phyloP scores from a whole-genome alignment of 2,888 invertebrate species.

The Chrysolina oricalcia region DNA sequence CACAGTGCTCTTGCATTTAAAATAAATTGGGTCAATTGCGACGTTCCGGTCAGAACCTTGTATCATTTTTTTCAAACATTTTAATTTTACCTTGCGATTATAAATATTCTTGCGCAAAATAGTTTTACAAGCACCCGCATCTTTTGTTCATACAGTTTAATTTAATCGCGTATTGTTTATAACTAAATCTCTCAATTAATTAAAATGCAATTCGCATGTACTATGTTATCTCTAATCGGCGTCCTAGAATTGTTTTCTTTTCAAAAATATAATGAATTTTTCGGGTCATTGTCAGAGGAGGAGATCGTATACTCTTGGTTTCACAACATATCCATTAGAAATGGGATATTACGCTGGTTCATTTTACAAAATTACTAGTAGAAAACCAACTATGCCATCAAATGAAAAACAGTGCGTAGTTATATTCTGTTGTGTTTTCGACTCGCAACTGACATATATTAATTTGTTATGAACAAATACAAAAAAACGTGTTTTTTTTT shows the following conservation, averaged over 20 bases:
- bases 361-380: no score
- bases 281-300: not conserved
- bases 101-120: constrained; percentile 43
- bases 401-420: no score
- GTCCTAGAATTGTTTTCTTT: constrained; percentile 21
- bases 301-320: no score
- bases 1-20: constrained; percentile 46
- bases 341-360: no score
- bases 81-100: constrained; percentile 45
- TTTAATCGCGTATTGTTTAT: constrained; percentile 32
- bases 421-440: no score
- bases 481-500: no score
- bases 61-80: constrained; percentile 54
- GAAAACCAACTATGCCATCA: no score
- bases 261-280: constrained; percentile 4
- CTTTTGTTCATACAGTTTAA: constrained; percentile 42
- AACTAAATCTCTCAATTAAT: constrained; percentile 18
- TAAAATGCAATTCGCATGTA: constrained; percentile 16
- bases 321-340: no score
- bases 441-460: no score
- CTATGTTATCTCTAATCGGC: constrained; percentile 16
- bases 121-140: constrained; percentile 45
- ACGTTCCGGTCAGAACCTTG: constrained; percentile 63
- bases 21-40: constrained; percentile 62
- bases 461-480: no score